Conservation (phyloP, 2,797 vertebrate species). For the Ambastaia sidthimunki region DNA sequence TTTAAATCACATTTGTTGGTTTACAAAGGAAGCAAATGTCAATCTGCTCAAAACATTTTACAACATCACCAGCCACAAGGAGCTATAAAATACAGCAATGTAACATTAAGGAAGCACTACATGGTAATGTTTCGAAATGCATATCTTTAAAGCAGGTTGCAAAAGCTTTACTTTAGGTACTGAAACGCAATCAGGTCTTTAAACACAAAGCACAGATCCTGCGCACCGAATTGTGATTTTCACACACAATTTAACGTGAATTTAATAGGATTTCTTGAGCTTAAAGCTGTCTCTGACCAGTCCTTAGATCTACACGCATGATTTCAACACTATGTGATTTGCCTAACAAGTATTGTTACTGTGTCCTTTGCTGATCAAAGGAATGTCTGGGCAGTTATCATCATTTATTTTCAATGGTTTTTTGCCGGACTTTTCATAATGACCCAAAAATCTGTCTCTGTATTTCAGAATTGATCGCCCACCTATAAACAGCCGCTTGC, state of each 20-base stretch:
- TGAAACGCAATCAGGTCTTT: background rate
- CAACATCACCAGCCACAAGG: too few relatives aligned
- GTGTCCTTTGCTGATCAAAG: conserved; percentile 25
- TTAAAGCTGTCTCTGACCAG: background rate
- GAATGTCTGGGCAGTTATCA: background rate
- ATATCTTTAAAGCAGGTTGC: background rate
- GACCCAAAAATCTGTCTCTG: background rate
- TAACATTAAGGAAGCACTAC: background rate
- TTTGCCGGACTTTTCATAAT: background rate
- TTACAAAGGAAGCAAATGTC: too few relatives aligned
- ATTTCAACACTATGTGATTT: conserved; percentile 25
- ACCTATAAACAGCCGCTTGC: background rate
- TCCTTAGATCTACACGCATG: conserved; percentile 32
- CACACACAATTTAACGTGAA: background rate
- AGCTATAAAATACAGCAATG: background rate
- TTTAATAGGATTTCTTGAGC: conserved; percentile 4
- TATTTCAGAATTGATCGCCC: conserved; percentile 4
- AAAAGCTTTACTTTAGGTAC: background rate
- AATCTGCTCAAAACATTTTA: too few relatives aligned
- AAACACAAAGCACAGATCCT: background rate
- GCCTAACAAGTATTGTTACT: conserved; percentile 29
- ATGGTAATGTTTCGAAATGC: background rate
- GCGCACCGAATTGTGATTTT: background rate
- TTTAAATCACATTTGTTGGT: too few relatives aligned
- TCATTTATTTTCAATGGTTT: background rate